A percentile compares a stretch with the other conserved stretches of the same genome.
These are phyloP conservation scores for Onthophagus sagittarius DNA, from an alignment of 2,888 invertebrate genomes.

Conservation along the genomic window DNA sequence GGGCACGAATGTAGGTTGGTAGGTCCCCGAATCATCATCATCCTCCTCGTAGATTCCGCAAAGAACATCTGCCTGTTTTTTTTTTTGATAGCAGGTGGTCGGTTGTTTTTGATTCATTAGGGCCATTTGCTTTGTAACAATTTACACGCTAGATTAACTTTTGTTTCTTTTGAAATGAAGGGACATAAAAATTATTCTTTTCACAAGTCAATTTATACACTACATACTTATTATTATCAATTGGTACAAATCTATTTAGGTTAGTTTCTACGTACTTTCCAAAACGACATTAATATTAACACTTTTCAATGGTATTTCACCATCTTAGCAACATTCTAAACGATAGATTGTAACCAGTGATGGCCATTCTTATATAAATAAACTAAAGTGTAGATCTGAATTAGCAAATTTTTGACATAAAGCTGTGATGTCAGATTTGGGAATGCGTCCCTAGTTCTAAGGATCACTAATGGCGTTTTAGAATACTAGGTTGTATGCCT, in stretches of 20 bases:
- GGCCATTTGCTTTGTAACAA: background rate
- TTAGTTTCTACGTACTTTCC: background rate
- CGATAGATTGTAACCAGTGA: too few species aligned
- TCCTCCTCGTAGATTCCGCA: background rate
- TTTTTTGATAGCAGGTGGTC: slow-evolving; percentile 5
- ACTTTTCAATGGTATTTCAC: background rate
- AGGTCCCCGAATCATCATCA: background rate
- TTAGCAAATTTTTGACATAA: too few species aligned
- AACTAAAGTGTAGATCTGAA: too few species aligned
- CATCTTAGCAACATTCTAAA: background rate
- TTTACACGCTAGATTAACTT: background rate
- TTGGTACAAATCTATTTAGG: background rate
- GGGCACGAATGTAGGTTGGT: slow-evolving; percentile 4
- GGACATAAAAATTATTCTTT: too few species aligned
- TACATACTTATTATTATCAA: background rate
- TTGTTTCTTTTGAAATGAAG: background rate
- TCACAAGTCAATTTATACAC: background rate
- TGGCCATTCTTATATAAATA: too few species aligned
- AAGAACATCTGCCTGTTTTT: slow-evolving; percentile 4
- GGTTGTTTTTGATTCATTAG: background rate
- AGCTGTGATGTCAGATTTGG: too few species aligned
- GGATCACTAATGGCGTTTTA: too few species aligned
- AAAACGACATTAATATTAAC: background rate
- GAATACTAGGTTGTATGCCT: too few species aligned
- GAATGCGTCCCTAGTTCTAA: too few species aligned